Conservation (phyloP, 2,888 invertebrate genomes). For the Carcina quercana region DNA sequence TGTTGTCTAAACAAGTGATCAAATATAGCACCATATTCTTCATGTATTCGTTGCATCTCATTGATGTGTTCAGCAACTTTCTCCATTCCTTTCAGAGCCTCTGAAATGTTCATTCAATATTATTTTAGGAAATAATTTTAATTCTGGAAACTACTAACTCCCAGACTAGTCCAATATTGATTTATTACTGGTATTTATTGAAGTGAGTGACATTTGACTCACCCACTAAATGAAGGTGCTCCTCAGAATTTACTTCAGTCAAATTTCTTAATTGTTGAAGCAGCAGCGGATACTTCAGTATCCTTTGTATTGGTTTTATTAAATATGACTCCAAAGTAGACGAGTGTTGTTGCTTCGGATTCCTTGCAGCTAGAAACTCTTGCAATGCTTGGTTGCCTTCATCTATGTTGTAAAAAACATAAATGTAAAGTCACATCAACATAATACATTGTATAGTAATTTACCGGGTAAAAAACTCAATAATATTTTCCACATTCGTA, state of each 20-base stretch:
- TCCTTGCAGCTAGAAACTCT: slow-evolving; percentile 94
- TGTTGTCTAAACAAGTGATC: slow-evolving; percentile 97
- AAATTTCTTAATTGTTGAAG: slow-evolving; percentile 95
- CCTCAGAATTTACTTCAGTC: slow-evolving; percentile 93
- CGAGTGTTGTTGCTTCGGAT: slow-evolving; percentile 97
- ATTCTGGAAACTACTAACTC: too few species aligned
- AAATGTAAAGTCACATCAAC: slow-evolving; percentile 1
- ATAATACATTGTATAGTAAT: too few species aligned
- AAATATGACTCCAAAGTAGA: slow-evolving; percentile 97
- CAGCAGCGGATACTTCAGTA: slow-evolving; percentile 96
- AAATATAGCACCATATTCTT: slow-evolving; percentile 99
- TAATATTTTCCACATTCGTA: too few species aligned
- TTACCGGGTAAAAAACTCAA: too few species aligned
- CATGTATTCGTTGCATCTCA: slow-evolving; percentile 99
- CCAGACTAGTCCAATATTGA: too few species aligned
- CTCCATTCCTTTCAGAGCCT: slow-evolving; percentile 98
- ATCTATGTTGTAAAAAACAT: slow-evolving; percentile 65
- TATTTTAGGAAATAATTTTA: not conserved
- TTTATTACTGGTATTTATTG: not conserved
- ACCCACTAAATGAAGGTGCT: slow-evolving; percentile 95
- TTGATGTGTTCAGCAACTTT: slow-evolving; percentile 99
- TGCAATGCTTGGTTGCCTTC: slow-evolving; percentile 97
- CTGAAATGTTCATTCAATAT: slow-evolving; percentile 71
- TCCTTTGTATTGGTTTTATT: slow-evolving; percentile 98
- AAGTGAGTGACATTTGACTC: slow-evolving; percentile 33